Base-by-base conservation (phyloP, 2,797 vertebrate genomes). In the Falco concolor region DNA sequence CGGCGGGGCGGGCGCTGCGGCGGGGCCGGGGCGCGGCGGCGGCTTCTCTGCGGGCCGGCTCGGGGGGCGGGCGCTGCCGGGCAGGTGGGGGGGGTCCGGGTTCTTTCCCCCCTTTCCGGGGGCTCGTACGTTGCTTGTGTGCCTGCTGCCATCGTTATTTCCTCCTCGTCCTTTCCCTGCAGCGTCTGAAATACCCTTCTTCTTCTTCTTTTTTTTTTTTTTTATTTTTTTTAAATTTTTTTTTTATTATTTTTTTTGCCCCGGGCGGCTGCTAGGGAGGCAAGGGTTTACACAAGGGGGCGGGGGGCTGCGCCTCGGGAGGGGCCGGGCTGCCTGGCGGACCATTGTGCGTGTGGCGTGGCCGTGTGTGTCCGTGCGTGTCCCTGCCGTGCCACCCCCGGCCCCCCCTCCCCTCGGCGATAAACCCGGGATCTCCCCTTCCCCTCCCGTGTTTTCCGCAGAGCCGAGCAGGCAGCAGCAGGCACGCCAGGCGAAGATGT, bases 401-500 rank as follows among this genome's bases (percentile, higher is more conserved):
- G 12, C 13, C 40, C 16, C 40, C 18, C 38, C 72, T n/a, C 34
- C 60, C 42, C 12, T 27, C n/a, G 59, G 47, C 53, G 13, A 19
- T 68, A 95, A 91, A 89, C 70, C 70, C 16, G 86, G 96, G 75
- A 87, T 81, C 12, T 92, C 84, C 80, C 67, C 42, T 49, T 93
- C 82, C 75, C 92, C 79, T 93, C 36, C 78, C 93, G 88, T 95
- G 84, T 92, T 79, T 81, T 83, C 80, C 87, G 45, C 93, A 40
- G 38, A 40, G 95, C 97, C 98, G 98, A 97, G 96, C 86, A 89
- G 95, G 60, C 90, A 74, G 93, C 93, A 49, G 89, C 95, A 82
- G 56, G 90, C 93, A 79, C 94, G 61, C 86, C 93, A 94, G 83
- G 23, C 84, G 98, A 99, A 99, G 98, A 99, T 99, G 99, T 99